These are phyloP conservation scores for Semaprochilodus insignis DNA, from an alignment of 2,797 vertebrate species.

Conservation along the genomic window DNA sequence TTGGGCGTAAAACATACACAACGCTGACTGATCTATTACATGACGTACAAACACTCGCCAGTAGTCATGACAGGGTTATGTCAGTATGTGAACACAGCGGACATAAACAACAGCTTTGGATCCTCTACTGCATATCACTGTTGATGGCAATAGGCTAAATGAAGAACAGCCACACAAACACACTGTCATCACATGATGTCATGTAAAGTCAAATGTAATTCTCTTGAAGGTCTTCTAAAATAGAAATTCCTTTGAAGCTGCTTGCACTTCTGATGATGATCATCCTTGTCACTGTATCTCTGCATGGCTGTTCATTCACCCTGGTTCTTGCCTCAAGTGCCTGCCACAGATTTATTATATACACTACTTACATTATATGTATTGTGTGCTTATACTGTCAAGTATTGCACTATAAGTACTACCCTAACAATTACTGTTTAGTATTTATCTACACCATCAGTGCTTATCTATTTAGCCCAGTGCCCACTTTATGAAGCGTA, in stretches of 20 bases:
- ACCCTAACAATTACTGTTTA: no score
- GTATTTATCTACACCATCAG: no score
- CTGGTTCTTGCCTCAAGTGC: neutral
- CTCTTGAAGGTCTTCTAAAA: slow-evolving; percentile 69
- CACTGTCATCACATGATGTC: slow-evolving; percentile 40
- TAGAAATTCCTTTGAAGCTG: slow-evolving; percentile 47
- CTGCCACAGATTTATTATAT: neutral
- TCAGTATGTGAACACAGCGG: slow-evolving; percentile 2
- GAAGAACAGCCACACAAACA: slow-evolving; percentile 5
- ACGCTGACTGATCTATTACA: neutral
- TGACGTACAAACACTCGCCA: neutral
- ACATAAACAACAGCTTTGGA: slow-evolving; percentile 4
- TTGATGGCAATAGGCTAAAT: slow-evolving; percentile 10
- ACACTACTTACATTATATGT: neutral
- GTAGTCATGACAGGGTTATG: slow-evolving; percentile 2
- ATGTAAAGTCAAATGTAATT: slow-evolving; percentile 61
- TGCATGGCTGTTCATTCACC: neutral
- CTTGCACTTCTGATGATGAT: slow-evolving; percentile 4
- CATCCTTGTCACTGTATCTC: slow-evolving; percentile 43
- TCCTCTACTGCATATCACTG: slow-evolving; percentile 7
- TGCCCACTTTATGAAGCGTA: no score
- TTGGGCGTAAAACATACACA: neutral
- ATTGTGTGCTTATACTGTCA: neutral
- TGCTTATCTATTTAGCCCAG: no score
- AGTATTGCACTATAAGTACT: neutral